Evolutionary conservation across 2,888 invertebrate species (phyloP).

Genomic region (Nephrocerus scutellatus): DNA sequence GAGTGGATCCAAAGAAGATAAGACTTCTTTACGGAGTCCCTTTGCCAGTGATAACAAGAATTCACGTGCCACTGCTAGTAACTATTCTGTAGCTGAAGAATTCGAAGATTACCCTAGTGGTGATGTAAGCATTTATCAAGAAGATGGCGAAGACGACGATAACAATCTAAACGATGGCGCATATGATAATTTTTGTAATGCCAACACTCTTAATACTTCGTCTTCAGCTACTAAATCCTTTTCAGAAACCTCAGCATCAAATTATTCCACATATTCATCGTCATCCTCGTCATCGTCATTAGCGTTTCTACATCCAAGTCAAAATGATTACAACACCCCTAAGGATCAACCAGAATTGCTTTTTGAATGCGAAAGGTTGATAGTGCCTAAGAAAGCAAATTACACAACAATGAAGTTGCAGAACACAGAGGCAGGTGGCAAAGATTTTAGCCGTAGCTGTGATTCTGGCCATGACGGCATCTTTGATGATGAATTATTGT

Average conservation of each 20-base stretch:
- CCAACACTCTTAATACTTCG: constrained; percentile 8
- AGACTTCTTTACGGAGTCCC: too few relatives aligned
- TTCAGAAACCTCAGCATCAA: constrained; percentile 1
- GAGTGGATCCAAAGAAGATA: too few relatives aligned
- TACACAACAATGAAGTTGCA: constrained; percentile 29
- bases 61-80: too few relatives aligned
- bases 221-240: constrained; percentile 7
- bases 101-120: not conserved
- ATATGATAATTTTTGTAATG: constrained; percentile 16
- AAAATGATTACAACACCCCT: constrained; percentile 1
- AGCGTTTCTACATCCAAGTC: constrained; percentile 22
- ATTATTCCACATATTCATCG: constrained; percentile 23
- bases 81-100: too few relatives aligned
- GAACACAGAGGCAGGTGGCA: constrained; percentile 19
- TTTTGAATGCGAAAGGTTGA: too few relatives aligned
- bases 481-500: constrained; percentile 35
- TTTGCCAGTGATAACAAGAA: too few relatives aligned
- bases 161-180: constrained; percentile 18
- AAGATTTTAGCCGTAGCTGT: constrained; percentile 35
- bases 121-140: not conserved
- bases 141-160: constrained; percentile 16
- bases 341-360: constrained; percentile 5
- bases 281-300: constrained; percentile 21
- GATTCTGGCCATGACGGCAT: constrained; percentile 42
- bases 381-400: too few relatives aligned